phyloP scores from a whole-genome alignment of 2,888 invertebrate species.

The Leucoma salicis region DNA sequence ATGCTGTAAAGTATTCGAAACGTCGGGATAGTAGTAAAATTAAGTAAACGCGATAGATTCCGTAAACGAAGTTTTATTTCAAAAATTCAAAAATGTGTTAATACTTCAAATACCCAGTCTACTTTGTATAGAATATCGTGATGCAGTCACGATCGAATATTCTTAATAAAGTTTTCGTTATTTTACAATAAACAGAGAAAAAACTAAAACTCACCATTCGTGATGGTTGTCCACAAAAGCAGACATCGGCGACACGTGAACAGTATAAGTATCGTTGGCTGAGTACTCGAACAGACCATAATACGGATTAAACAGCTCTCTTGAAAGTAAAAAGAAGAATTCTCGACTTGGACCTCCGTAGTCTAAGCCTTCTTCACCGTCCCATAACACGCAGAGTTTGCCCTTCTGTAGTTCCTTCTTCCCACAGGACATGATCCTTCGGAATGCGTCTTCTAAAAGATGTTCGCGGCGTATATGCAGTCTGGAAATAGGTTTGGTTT shows the following conservation, averaged over 20 bases:
- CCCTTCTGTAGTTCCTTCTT: conserved; percentile 98
- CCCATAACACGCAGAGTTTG: conserved; percentile 95
- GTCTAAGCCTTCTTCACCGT: conserved; percentile 98
- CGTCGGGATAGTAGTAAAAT: too few species aligned
- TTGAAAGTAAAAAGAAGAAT: conserved; percentile 98
- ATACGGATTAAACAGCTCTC: conserved; percentile 98
- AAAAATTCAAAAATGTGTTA: too few species aligned
- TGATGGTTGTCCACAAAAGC: conserved; percentile 98
- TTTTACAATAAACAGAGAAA: too few species aligned
- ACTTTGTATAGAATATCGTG: too few species aligned
- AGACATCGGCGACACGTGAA: conserved; percentile 97
- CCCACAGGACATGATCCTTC: conserved; percentile 97
- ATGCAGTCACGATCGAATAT: too few species aligned
- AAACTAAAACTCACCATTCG: conserved; percentile 87
- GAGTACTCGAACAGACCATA: conserved; percentile 99
- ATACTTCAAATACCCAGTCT: too few species aligned
- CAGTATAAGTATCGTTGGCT: conserved; percentile 98
- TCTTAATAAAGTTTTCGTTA: too few species aligned
- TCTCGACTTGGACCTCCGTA: conserved; percentile 99
- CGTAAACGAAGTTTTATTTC: too few species aligned
- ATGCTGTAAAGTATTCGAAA: too few species aligned
- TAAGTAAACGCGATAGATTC: too few species aligned
- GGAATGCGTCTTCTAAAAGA: conserved; percentile 96
- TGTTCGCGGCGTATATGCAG: conserved; percentile 96
- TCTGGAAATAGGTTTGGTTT: conserved; percentile 74